phyloP scores from a whole-genome alignment of 2,888 invertebrate species.

The Drosophila mercatorum region DNA sequence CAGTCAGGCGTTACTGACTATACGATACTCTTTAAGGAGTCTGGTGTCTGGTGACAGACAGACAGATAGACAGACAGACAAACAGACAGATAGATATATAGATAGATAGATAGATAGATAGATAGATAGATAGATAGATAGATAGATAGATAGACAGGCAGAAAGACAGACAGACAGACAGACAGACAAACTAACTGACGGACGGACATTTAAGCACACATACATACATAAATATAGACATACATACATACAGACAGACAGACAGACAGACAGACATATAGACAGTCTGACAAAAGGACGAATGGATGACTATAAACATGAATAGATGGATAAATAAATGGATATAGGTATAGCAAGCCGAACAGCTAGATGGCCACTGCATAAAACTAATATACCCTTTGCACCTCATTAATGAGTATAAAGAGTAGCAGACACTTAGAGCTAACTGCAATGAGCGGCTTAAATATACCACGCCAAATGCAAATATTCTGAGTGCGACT shows the following conservation, averaged over 20 bases:
- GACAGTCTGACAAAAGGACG: no score
- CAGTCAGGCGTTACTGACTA: background rate
- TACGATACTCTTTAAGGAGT: background rate
- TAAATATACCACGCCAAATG: slow-evolving; percentile 1
- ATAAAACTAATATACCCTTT: background rate
- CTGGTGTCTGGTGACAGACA: no score
- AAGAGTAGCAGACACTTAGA: background rate
- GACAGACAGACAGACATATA: background rate
- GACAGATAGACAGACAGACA: background rate
- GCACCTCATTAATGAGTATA: background rate
- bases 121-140: no score
- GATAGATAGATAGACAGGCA: background rate
- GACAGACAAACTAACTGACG: background rate
- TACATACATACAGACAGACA: background rate
- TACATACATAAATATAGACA: background rate
- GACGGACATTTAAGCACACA: no score
- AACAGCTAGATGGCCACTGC: background rate
- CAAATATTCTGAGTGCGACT: no score
- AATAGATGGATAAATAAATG: no score
- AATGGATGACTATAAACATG: no score
- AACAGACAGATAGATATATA: no score
- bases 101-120: no score
- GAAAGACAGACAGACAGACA: background rate
- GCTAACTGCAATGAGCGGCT: background rate
- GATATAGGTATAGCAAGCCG: no score